phyloP scores from a whole-genome alignment of 2,797 vertebrate species.

The Masticophis lateralis region DNA sequence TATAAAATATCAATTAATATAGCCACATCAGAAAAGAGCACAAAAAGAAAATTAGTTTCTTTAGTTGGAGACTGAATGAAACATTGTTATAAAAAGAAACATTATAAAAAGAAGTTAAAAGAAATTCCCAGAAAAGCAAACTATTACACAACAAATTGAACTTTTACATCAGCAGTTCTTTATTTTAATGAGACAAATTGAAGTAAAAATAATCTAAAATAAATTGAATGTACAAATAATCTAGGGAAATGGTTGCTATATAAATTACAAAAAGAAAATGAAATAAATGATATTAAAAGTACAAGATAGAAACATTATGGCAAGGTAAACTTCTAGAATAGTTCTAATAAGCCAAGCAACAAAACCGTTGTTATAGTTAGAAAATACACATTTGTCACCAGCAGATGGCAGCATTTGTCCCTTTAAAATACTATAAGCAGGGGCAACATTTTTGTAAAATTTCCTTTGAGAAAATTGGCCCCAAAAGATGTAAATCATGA shows the following conservation, averaged over 20 bases:
- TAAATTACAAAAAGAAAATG: background rate
- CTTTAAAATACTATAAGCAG: background rate
- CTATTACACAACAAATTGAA: background rate
- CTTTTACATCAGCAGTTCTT: background rate
- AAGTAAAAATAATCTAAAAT: background rate
- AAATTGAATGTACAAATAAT: background rate
- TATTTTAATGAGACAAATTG: background rate
- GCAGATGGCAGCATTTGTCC: background rate
- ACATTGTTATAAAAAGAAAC: background rate
- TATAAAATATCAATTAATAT: background rate
- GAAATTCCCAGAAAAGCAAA: background rate
- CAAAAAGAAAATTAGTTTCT: background rate
- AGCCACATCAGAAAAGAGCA: background rate
- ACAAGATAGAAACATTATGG: background rate
- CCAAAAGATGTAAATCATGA: background rate
- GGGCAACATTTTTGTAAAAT: background rate
- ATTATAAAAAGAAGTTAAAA: background rate
- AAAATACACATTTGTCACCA: background rate
- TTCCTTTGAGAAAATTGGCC: background rate
- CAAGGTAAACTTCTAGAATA: background rate
- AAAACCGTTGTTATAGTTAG: background rate
- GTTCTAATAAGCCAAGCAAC: background rate
- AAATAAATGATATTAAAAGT: background rate
- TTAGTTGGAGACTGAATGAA: background rate
- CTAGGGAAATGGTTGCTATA: background rate